Evolutionary conservation across 2,113 vertebrate genomes (phyloP), one percentile per base, ranked within the genome.

Genomic region (Mustelus asterias): DNA sequence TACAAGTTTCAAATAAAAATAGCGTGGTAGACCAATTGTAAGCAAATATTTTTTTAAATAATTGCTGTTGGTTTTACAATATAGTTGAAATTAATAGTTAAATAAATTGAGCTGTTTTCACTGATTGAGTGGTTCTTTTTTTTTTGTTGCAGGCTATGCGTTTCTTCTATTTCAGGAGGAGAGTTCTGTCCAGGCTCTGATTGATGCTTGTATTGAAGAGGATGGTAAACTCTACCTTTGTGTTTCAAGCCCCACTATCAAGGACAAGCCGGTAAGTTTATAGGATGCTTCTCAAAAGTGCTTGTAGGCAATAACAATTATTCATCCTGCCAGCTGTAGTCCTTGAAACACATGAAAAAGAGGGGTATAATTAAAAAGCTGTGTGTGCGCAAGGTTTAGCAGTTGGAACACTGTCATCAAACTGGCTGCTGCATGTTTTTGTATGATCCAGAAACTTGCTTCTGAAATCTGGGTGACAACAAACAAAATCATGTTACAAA

Each of bases 91-190:
- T 54, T 54, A 54, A 54, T 54, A 54, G 33, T n/a, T 60, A 93
- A 63, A 63, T 63, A 63, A 63, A 54, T n/a, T 18, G n/a, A 8
- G 18, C 60, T 67, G 1, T 92, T 18, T 63, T 93, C 18, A 63
- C 89, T 93, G 78, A 65, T 80, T 24, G n/a, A n/a, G n/a, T n/a
- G n/a, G 4, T 33, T 96, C 80, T 18, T 76, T 13, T 63, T 29
- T 69, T 96, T 29, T 96, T 97, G 3, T 96, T 96, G 95, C 96
- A 99, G 99, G 99, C 96, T 99, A 99, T 3, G 99, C 99, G 0
- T 99, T 99, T 97, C 98, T 99, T 97, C 98, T 99, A 96, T 99
- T 99, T 97, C 99, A 99, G 98, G 99, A 99, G 97, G 99, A 99
- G 97, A 99, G 97, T 97, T 99, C 99, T 3, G 99, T 99, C 96